Evolutionary conservation across 1,140 invertebrate species (phyloP), one percentile per base, ranked within the genome.

Genomic region (Panonychus citri): DNA sequence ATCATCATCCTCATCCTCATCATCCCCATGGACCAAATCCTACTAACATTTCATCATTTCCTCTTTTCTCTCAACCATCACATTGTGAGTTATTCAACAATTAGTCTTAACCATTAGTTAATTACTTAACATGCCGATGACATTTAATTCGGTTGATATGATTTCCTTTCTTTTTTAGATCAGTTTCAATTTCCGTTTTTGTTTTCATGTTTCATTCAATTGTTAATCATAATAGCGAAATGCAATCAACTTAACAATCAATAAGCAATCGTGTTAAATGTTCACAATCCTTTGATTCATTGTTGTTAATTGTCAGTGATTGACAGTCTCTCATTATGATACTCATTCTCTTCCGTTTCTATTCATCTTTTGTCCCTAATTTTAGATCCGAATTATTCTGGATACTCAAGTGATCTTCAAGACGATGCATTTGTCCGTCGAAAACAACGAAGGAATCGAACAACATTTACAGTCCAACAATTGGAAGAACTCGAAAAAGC

Each of bases 401-500:
- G 52, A 25, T 39, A 53, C 24, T 26, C n/a, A 3, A 21, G 24
- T 21, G 52, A 53, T 21, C 13, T 53, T 3, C 28, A 91, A 70
- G 89, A 96, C 73, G 90, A 96, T 70, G 85, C 86, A 12, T 95
- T 95, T 74, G 87, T 93, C 40, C 76, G 90, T 61, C 75, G 91
- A 64, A 96, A 96, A 70, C 90, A 97, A 67, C 75, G 91, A 54
- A 70, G 91, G 61, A 96, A 96, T 72, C 73, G 91, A 61, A 97
- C 91, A 17, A 97, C 91, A 12, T 96, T 97, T 71, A 95, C 89
- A 5, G 70, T 94, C 56, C 89, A 94, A 73, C 87, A 89, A 57
- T 72, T 96, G 54, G 90, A 95, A 67, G 91, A 96, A 70, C 72
- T 97, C 58, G 91, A 97, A 69, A 95, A 94, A 69, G 89, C 89